These are phyloP conservation scores for Disparrhopalites patrizii DNA, from an alignment of 2,888 invertebrate species.

Conservation along the genomic window DNA sequence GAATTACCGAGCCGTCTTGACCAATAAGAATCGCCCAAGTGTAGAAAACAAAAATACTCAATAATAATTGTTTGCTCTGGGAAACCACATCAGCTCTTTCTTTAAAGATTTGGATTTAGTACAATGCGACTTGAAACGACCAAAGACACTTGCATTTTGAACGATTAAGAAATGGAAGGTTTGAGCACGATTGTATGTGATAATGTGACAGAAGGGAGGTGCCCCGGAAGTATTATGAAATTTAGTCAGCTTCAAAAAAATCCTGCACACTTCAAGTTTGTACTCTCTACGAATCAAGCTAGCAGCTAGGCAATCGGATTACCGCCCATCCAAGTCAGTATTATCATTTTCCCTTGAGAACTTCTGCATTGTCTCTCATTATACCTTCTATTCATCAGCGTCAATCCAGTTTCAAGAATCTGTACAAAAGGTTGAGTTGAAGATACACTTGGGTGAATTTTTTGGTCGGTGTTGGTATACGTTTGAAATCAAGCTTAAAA, in stretches of 20 bases:
- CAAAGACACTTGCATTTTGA: constrained; percentile 19
- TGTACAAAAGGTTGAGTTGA: neutral
- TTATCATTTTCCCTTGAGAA: constrained; percentile 11
- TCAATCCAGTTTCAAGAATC: constrained; percentile 2
- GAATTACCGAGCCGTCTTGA: constrained; percentile 47
- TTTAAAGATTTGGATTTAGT: constrained; percentile 17
- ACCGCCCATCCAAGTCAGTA: constrained; percentile 15
- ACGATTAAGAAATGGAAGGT: constrained; percentile 17
- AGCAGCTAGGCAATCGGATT: constrained; percentile 1
- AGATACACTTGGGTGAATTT: constrained; percentile 17
- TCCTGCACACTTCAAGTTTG: neutral
- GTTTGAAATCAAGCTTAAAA: too few relatives aligned
- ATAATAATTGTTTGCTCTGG: neutral
- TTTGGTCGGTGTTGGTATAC: neutral
- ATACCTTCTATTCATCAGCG: constrained; percentile 14
- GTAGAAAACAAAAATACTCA: constrained; percentile 31
- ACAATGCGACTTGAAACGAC: constrained; percentile 21
- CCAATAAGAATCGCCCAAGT: constrained; percentile 47
- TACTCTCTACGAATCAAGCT: constrained; percentile 2
- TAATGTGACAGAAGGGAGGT: constrained; percentile 22
- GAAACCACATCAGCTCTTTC: constrained; percentile 22
- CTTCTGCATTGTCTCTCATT: neutral
- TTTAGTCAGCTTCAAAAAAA: constrained; percentile 8
- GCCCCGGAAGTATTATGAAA: constrained; percentile 22
- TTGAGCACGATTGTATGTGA: constrained; percentile 22